Conservation (phyloP, 2,113 vertebrate genomes). For the Actenoides hombroni region DNA sequence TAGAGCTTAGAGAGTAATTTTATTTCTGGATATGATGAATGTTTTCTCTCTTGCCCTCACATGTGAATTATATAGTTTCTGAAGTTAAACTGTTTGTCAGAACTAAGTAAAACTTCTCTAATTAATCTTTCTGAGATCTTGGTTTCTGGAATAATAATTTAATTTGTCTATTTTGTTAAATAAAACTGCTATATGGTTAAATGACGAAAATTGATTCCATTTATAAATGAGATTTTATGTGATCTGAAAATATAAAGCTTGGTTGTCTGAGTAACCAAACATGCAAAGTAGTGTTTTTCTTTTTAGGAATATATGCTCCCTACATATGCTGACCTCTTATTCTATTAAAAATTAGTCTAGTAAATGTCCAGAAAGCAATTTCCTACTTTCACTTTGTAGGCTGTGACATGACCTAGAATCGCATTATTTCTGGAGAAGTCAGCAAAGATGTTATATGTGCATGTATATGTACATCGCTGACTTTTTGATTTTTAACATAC, state of each 20-base stretch:
- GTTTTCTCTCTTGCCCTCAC: background rate
- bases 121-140: constrained; percentile 23
- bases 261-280: background rate
- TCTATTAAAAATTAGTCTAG: background rate
- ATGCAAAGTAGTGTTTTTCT: background rate
- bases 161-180: constrained; percentile 47
- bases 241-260: background rate
- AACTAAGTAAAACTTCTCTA: constrained; percentile 37
- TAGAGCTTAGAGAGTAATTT: background rate
- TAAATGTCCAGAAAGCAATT: background rate
- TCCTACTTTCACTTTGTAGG: background rate
- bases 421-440: background rate
- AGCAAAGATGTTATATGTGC: background rate
- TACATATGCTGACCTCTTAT: background rate
- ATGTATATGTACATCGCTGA: fast-evolving
- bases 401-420: background rate
- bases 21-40: constrained; percentile 19
- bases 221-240: constrained; percentile 6
- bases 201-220: background rate
- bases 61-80: background rate
- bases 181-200: constrained; percentile 41
- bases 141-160: constrained; percentile 47
- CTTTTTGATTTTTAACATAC: background rate
- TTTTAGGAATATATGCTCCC: background rate
- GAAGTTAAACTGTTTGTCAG: background rate